These are phyloP conservation scores for Lytechinus variegatus DNA, from an alignment of 35 echinoderm and acorn worm genomes.

Conservation along the genomic window DNA sequence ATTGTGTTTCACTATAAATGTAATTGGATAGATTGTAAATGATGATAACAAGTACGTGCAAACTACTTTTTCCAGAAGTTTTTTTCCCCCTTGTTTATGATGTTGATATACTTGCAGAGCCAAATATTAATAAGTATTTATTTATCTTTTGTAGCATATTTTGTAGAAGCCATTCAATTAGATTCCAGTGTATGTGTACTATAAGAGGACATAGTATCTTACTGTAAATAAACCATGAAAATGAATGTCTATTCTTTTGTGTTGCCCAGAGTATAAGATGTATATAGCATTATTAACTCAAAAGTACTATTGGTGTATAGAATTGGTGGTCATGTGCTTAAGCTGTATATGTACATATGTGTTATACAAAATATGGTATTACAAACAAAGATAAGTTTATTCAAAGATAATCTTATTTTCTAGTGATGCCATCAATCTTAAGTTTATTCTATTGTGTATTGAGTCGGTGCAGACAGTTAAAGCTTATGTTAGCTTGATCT, in stretches of 20 bases:
- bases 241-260: neutral
- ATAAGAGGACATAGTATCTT: constrained; percentile 22
- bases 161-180: neutral
- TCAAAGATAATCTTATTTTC: neutral
- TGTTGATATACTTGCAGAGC: neutral
- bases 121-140: constrained; percentile 24
- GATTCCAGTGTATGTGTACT: neutral
- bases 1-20: neutral
- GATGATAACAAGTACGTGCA: neutral
- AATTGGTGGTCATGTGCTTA: neutral
- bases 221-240: neutral
- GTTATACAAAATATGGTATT: neutral
- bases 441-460: neutral
- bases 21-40: neutral
- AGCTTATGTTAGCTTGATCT: neutral
- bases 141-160: constrained; percentile 20
- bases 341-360: neutral
- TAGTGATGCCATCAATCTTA: neutral
- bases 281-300: neutral
- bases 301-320: constrained; percentile 13
- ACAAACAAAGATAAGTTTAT: neutral
- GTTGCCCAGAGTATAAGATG: neutral
- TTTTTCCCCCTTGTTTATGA: neutral
- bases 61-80: neutral
- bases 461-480: neutral